Evolutionary conservation across 2,113 vertebrate species (phyloP).

Genomic region (Alethe castanea): DNA sequence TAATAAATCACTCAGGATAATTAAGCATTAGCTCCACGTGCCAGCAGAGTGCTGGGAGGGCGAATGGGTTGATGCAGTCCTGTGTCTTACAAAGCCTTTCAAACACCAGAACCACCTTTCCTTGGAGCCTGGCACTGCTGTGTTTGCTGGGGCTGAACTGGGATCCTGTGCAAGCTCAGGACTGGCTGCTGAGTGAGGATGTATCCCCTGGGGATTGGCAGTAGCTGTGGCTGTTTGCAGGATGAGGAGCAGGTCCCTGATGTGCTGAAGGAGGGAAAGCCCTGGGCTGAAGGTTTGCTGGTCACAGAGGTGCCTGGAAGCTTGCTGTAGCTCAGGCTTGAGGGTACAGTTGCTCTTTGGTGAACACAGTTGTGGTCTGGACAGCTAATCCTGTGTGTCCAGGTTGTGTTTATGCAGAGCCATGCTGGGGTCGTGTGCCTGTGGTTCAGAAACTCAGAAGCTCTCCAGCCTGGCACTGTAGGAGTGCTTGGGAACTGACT

Average conservation of each 20-base stretch:
- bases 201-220: neutral
- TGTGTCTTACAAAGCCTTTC: neutral
- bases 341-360: neutral
- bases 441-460: neutral
- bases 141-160: neutral
- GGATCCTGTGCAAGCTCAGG: neutral
- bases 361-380: neutral
- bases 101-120: neutral
- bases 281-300: neutral
- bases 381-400: neutral
- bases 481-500: neutral
- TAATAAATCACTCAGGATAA: conserved; percentile 62
- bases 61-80: neutral
- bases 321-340: neutral
- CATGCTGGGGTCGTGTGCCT: rapidly evolving
- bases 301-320: neutral
- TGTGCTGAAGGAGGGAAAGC: neutral
- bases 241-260: neutral
- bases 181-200: neutral
- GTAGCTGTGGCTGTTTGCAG: neutral
- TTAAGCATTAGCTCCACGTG: conserved; percentile 27
- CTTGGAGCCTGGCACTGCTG: rapidly evolving
- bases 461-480: neutral
- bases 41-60: neutral
- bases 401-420: neutral